Evolutionary conservation across 2,797 vertebrate species (phyloP), one percentile per base, ranked within the genome.

Genomic region (Tokudaia tokunoshimensis): DNA sequence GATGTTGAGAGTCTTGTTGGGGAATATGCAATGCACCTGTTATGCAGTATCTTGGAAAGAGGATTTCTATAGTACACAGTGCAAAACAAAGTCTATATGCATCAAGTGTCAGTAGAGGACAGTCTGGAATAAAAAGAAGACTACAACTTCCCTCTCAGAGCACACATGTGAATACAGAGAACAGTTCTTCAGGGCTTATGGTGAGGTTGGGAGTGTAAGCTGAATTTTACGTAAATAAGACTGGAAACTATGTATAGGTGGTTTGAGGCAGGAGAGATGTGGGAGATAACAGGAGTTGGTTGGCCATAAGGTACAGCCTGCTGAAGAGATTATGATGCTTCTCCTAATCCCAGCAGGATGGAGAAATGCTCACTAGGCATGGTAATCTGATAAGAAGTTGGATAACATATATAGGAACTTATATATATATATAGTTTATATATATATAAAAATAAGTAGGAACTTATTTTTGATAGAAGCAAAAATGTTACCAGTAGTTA

Each of bases 381-480:
- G 1, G 2, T 17, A 37, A 83, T 19, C 44, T 63, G 47, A 82
- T 57, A 65, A n/a, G 9, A 15, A 34, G 34, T 61, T 92, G 57
- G 76, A 89, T 93, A 41, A 44, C 34, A 70, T 17, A 24, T 67
- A 70, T 57, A 57, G 41, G 41, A 41, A 41, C 41, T n/a, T n/a
- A n/a, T n/a, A n/a, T n/a, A n/a, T n/a, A 41, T 41, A 41, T 41
- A 41, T 41, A 41, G 41, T 41, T 41, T 59, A 7, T 59, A 59
- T 59, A 59, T 59, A 55, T 55, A 55, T 55, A 57, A 15, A 57
- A 17, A 57, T 57, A 17, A 59, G 3, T 17, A 63, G 8, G 47
- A 96, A 20, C 24, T 29, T 93, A 44, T 89, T 93, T 93, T 93
- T 93, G 57, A 90, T n/a, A 89, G 37, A 86, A 93, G 26, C 22